phyloP scores from a whole-genome alignment of 2,888 invertebrate species.

The Apantesis nais region DNA sequence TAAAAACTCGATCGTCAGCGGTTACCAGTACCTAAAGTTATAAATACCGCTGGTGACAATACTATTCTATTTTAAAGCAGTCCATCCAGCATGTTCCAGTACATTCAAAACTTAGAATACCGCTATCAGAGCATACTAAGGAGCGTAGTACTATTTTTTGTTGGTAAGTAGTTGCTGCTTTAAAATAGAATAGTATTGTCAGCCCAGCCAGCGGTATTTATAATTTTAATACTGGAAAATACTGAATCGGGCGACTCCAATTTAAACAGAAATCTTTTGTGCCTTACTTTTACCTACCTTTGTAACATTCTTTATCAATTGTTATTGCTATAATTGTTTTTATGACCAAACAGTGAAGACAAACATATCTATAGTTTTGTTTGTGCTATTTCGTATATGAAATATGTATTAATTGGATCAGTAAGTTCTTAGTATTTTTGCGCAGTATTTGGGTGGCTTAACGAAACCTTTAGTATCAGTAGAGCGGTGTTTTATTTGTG shows the following conservation, averaged over 20 bases:
- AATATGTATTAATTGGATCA: neutral
- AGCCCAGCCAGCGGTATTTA: neutral
- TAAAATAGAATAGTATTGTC: no score
- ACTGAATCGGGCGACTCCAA: neutral
- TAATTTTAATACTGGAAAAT: neutral
- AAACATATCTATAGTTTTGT: neutral
- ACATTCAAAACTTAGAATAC: no score
- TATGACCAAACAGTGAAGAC: neutral
- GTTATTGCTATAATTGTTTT: neutral
- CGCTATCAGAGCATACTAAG: no score
- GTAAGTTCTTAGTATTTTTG: neutral
- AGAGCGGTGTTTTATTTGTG: no score
- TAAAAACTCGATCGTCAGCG: neutral
- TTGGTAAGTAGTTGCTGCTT: no score
- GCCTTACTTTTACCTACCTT: neutral
- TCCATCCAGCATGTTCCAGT: no score
- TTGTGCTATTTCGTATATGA: neutral
- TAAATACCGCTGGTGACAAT: no score
- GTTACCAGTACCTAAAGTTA: neutral
- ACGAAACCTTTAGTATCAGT: neutral
- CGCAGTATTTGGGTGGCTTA: neutral
- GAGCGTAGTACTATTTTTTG: no score
- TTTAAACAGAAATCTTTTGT: neutral
- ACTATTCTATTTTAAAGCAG: neutral
- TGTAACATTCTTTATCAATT: neutral